Conservation (phyloP, 2,888 invertebrate genomes). For the Homarus gammarus region DNA sequence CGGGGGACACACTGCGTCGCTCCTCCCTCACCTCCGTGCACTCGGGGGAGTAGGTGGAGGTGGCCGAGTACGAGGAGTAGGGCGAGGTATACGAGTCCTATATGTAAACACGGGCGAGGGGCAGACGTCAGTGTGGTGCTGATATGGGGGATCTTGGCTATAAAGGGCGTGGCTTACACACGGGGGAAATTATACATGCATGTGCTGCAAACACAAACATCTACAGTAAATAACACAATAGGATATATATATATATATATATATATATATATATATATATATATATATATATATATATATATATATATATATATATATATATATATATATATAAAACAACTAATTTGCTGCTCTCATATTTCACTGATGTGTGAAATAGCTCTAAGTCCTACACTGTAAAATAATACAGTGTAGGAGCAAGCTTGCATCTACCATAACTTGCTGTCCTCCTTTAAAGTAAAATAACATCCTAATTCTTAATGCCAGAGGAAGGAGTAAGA, state of each 20-base stretch:
- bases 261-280: slow-evolving; percentile 26
- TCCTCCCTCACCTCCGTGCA: slow-evolving; percentile 38
- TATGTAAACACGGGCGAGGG: slow-evolving; percentile 39
- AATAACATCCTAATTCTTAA: too few relatives aligned
- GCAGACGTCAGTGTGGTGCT: background rate
- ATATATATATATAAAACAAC: background rate
- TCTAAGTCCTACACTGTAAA: background rate
- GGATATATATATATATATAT: slow-evolving; percentile 18
- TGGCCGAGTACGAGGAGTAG: slow-evolving; percentile 38
- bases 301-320: slow-evolving; percentile 28
- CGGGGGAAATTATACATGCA: background rate
- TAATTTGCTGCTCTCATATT: background rate
- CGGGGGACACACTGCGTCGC: slow-evolving; percentile 47
- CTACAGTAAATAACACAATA: background rate
- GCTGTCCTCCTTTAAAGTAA: too few relatives aligned
- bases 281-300: slow-evolving; percentile 43
- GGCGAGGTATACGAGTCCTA: slow-evolving; percentile 22
- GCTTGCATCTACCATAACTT: background rate
- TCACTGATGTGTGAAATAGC: background rate
- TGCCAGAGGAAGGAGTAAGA: too few relatives aligned
- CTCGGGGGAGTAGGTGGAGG: slow-evolving; percentile 22
- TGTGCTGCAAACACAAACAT: background rate
- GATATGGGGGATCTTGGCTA: background rate
- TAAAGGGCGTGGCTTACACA: too few relatives aligned
- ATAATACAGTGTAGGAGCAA: background rate